phyloP scores from a whole-genome alignment of 2,113 vertebrate species.

The Alces alces region DNA sequence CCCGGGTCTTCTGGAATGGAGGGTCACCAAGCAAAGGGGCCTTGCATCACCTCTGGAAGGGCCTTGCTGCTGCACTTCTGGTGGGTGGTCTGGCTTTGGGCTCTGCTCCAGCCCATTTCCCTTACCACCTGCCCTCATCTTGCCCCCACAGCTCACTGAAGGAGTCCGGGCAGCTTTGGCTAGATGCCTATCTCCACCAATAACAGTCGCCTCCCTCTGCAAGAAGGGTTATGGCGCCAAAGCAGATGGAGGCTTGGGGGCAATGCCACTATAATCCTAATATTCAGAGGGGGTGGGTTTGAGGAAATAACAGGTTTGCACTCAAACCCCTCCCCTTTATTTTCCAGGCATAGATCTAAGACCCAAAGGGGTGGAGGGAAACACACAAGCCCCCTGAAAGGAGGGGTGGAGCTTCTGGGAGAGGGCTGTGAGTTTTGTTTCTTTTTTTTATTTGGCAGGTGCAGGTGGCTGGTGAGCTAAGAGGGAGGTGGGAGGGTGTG shows the following conservation, averaged over 20 bases:
- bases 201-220: not conserved
- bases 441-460: not conserved
- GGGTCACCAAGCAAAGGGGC: not conserved
- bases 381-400: not conserved
- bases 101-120: rapidly evolving
- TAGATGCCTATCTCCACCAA: constrained; percentile 79
- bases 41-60: not conserved
- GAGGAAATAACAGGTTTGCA: not conserved
- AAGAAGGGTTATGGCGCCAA: constrained; percentile 16
- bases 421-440: not conserved
- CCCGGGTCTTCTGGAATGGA: not conserved
- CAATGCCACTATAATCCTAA: not conserved
- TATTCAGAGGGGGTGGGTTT: not conserved
- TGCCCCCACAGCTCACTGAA: constrained; percentile 82
- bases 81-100: not conserved
- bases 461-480: not conserved
- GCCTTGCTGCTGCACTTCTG: not conserved
- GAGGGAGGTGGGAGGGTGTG: not conserved
- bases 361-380: not conserved
- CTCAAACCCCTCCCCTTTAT: not conserved
- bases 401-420: not conserved
- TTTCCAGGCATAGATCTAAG: not conserved
- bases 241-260: not conserved
- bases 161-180: constrained; percentile 87
- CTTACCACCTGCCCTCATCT: not conserved